Conservation (phyloP, 92 coral and sea anemone species). For the Epizoanthus rinbou region DNA sequence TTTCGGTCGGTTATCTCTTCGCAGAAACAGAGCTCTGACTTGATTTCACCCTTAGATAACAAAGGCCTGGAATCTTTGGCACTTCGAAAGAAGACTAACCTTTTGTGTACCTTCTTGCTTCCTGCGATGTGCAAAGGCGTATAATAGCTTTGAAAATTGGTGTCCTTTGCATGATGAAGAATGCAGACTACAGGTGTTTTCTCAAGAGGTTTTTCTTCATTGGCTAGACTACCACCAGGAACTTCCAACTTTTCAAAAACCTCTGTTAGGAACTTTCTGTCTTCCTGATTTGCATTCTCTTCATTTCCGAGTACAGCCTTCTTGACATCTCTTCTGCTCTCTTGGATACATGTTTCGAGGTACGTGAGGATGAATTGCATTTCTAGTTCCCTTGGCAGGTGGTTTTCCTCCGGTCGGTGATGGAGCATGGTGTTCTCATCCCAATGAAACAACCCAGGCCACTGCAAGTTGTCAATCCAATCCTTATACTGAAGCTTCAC, state of each 20-base stretch:
- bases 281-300: not conserved
- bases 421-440: not conserved
- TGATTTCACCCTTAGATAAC: not conserved
- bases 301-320: conserved; percentile 43
- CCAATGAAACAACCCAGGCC: conserved; percentile 44
- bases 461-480: conserved; percentile 38
- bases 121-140: not conserved
- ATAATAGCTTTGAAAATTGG: not conserved
- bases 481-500: conserved; percentile 54
- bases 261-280: not conserved
- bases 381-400: conserved; percentile 26
- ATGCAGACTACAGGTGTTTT: not conserved
- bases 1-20: conserved; percentile 34
- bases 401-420: conserved; percentile 15
- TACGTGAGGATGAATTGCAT: conserved; percentile 25
- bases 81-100: conserved; percentile 41
- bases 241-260: conserved; percentile 23
- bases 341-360: not conserved
- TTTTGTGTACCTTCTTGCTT: conserved; percentile 11
- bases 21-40: conserved; percentile 29
- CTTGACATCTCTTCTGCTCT: not conserved
- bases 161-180: conserved; percentile 31
- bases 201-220: not conserved
- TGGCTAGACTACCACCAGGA: not conserved
- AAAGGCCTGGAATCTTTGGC: conserved; percentile 30